Evolutionary conservation across 2,888 invertebrate species (phyloP).

Genomic region (Invenusta paracnida): DNA sequence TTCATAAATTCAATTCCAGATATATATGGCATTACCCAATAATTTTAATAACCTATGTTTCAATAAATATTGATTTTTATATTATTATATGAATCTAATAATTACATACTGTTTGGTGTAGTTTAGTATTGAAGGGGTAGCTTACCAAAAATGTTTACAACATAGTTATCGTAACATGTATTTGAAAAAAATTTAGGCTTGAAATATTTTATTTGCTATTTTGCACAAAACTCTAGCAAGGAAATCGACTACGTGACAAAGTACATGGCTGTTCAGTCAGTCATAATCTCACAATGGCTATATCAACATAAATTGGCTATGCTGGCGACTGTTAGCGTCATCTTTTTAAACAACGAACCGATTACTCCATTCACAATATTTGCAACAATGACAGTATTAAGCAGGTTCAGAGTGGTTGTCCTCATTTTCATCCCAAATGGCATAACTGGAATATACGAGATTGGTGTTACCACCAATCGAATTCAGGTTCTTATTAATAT

Average conservation of each 20-base stretch:
- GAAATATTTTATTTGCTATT: too few species aligned
- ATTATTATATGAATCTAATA: too few species aligned
- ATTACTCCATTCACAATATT: slow-evolving; percentile 39
- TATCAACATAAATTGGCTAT: not conserved
- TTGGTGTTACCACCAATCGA: slow-evolving; percentile 38
- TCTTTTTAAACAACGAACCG: not conserved
- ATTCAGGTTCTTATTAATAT: slow-evolving; percentile 42
- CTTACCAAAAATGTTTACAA: too few species aligned
- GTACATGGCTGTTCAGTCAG: not conserved
- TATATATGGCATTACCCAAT: too few species aligned
- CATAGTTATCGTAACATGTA: too few species aligned
- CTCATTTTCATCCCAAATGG: slow-evolving; percentile 43
- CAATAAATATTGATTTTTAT: too few species aligned
- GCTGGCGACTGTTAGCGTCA: not conserved
- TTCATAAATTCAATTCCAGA: too few species aligned
- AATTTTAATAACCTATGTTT: too few species aligned
- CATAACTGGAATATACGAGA: slow-evolving; percentile 30
- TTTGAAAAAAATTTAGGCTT: too few species aligned
- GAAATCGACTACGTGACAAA: not conserved
- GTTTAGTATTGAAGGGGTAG: too few species aligned
- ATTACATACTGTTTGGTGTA: too few species aligned
- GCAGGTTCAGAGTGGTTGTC: slow-evolving; percentile 38
- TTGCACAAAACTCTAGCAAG: too few species aligned
- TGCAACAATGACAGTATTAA: slow-evolving; percentile 35
- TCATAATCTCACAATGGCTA: not conserved